A percentile compares a stretch with the other conserved stretches of the same genome.
phyloP scores from a whole-genome alignment of 2,888 invertebrate genomes.

The Agrotis clavis region DNA sequence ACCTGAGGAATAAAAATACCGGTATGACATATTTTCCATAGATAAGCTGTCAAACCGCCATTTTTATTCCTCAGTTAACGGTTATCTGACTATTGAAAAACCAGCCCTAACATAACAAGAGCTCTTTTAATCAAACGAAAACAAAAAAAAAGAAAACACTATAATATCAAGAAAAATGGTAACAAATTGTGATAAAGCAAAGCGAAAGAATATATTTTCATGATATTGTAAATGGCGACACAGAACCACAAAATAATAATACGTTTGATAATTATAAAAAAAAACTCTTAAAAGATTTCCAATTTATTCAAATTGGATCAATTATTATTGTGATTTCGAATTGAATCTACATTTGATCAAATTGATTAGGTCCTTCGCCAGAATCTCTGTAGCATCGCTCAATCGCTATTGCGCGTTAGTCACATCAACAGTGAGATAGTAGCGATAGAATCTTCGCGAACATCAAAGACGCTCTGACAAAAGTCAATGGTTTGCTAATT shows the following conservation, averaged over 20 bases:
- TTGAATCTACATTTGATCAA: not conserved
- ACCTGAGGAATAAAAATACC: no score
- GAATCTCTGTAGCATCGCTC: no score
- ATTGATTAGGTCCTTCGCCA: not conserved
- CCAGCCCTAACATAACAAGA: constrained; percentile 44
- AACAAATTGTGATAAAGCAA: constrained; percentile 66
- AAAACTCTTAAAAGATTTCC: constrained; percentile 49
- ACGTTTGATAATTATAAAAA: constrained; percentile 60
- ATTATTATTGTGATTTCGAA: constrained; percentile 10
- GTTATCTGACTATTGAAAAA: no score
- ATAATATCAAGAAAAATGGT: constrained; percentile 56
- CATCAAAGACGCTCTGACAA: not conserved
- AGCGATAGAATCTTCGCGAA: constrained; percentile 5
- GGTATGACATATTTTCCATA: no score
- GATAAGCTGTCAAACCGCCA: no score
- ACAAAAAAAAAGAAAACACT: constrained; percentile 26
- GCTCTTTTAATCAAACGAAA: constrained; percentile 56
- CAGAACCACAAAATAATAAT: constrained; percentile 57
- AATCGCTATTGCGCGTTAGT: no score
- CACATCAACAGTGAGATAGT: not conserved
- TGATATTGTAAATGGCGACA: constrained; percentile 55
- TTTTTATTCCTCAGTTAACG: no score
- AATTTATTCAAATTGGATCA: constrained; percentile 28
- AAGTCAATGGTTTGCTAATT: not conserved
- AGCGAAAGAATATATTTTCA: constrained; percentile 48